phyloP scores from a whole-genome alignment of 2,797 vertebrate genomes.

The Cetoscarus ocellatus region DNA sequence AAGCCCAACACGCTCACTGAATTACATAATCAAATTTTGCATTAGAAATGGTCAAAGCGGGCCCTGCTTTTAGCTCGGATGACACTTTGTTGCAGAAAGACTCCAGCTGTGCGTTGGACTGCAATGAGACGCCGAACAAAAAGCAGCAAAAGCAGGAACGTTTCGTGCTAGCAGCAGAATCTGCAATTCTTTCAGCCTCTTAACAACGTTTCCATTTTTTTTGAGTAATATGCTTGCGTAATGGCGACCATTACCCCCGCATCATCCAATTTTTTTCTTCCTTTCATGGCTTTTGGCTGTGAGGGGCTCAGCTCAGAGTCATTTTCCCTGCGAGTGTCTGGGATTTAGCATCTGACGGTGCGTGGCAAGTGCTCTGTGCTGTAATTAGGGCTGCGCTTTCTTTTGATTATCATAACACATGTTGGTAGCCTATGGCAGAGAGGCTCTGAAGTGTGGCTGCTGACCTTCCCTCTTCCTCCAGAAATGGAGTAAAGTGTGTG shows the following conservation, averaged over 20 bases:
- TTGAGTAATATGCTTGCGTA: slow-evolving; percentile 41
- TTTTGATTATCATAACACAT: slow-evolving; percentile 68
- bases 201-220: slow-evolving; percentile 19
- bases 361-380: slow-evolving; percentile 28
- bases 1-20: slow-evolving; percentile 3
- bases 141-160: slow-evolving; percentile 33
- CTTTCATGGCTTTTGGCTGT: slow-evolving; percentile 22
- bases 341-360: slow-evolving; percentile 51
- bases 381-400: slow-evolving; percentile 66
- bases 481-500: slow-evolving; percentile 27
- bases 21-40: slow-evolving; percentile 20
- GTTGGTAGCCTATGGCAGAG: slow-evolving; percentile 58
- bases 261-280: slow-evolving; percentile 24
- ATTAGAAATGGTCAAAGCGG: slow-evolving; percentile 20
- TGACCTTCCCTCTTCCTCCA: slow-evolving; percentile 64
- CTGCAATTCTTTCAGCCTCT: slow-evolving; percentile 30
- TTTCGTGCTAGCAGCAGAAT: slow-evolving; percentile 22
- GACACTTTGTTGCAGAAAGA: slow-evolving; percentile 25
- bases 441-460: slow-evolving; percentile 56
- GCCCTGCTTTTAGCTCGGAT: slow-evolving; percentile 23
- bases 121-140: slow-evolving; percentile 40
- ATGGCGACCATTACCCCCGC: slow-evolving; percentile 42
- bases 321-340: slow-evolving; percentile 36
- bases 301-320: slow-evolving; percentile 31
- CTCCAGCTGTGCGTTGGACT: slow-evolving; percentile 46